These are phyloP conservation scores for Upupa epops DNA, from an alignment of 2,113 vertebrate species.

Conservation along the genomic window DNA sequence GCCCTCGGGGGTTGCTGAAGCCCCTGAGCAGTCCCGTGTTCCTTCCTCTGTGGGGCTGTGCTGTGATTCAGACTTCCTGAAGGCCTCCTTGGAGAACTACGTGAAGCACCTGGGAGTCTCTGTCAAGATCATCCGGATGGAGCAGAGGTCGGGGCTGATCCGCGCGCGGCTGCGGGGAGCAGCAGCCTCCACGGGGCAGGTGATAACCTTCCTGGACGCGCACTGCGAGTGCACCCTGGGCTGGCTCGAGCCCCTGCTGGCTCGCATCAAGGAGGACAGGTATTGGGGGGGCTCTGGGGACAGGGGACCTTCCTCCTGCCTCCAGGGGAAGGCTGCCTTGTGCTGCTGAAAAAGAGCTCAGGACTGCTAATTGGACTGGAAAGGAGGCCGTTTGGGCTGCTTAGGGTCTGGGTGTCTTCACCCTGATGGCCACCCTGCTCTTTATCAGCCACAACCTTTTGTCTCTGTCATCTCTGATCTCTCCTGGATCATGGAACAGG, in stretches of 20 bases:
- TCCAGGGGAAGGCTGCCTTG: accelerated
- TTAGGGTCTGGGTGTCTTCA: too few species aligned
- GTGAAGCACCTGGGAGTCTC: conserved; percentile 85
- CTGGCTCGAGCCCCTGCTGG: conserved; percentile 94
- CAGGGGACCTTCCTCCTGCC: neutral
- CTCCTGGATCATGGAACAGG: too few species aligned
- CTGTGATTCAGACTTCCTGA: conserved; percentile 86
- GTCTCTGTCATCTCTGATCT: too few species aligned
- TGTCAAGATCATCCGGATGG: conserved; percentile 89
- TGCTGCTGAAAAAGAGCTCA: accelerated
- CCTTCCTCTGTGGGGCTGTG: neutral
- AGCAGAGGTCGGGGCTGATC: conserved; percentile 93
- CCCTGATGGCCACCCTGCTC: too few species aligned
- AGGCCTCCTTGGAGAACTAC: conserved; percentile 87
- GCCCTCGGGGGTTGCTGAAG: neutral
- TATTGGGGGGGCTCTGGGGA: conserved; percentile 8
- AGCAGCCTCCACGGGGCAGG: conserved; percentile 86
- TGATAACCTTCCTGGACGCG: conserved; percentile 95
- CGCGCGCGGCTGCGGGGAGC: conserved; percentile 92
- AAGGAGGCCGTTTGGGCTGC: too few species aligned
- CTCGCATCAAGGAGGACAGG: conserved; percentile 89
- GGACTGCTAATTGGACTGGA: neutral
- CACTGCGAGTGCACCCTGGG: conserved; percentile 95
- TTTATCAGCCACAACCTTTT: too few species aligned
- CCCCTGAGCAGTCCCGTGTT: neutral